These are phyloP conservation scores for Typhlomys cinereus DNA, from an alignment of 2,113 vertebrate species.

Conservation along the genomic window DNA sequence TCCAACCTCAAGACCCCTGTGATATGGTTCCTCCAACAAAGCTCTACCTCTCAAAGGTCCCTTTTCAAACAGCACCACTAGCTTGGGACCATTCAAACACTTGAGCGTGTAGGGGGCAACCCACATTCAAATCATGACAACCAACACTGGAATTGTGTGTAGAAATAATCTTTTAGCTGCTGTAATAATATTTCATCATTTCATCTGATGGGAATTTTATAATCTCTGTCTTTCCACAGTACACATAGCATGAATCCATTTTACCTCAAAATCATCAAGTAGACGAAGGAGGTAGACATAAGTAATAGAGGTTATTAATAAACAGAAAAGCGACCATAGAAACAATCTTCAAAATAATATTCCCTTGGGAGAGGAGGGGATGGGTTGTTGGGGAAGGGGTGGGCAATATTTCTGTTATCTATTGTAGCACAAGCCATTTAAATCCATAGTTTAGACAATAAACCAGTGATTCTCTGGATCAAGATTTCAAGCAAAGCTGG, in stretches of 20 bases:
- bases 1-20: too few relatives aligned
- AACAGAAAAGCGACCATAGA: background rate
- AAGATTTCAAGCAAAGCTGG: background rate
- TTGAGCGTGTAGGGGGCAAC: too few relatives aligned
- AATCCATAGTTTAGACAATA: background rate
- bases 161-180: background rate
- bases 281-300: background rate
- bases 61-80: too few relatives aligned
- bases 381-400: background rate
- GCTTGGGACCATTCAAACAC: too few relatives aligned
- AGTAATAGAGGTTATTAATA: background rate
- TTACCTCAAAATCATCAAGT: constrained; percentile 17
- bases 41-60: too few relatives aligned
- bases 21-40: too few relatives aligned
- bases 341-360: background rate
- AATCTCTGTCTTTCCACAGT: background rate
- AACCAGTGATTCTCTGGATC: background rate
- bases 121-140: too few relatives aligned
- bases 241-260: background rate
- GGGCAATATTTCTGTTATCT: background rate
- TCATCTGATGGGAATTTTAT: background rate
- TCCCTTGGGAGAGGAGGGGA: background rate
- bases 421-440: background rate
- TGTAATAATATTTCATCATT: too few relatives aligned
- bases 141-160: background rate